Base-by-base conservation (phyloP, 2,888 invertebrate species). In the Drosophila phalerata region DNA sequence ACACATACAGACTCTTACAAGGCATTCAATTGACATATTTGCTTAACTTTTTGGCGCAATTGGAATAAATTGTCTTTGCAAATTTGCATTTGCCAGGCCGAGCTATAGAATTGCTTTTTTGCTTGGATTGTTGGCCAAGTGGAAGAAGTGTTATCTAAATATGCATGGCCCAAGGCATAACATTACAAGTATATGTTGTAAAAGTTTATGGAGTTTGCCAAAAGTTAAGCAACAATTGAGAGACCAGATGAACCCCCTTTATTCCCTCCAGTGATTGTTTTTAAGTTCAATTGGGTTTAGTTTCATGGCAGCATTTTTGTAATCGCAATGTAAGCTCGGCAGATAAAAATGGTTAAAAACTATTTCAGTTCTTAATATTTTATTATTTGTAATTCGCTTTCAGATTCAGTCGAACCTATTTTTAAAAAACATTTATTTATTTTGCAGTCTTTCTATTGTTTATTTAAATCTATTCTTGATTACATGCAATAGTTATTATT, bases 31-130 rank as follows among this genome's bases (percentile, higher is more conserved):
- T 60, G 68, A 66, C 78, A 73, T 79, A 75, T 79, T 79, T 79
- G 76, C 55, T 77, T 77, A 75, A 75, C 80, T 79, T 77, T 77
- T 76, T 76, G 79, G 74, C 74, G 69, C 80, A 79, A 77, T 88
- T 82, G 61, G 86, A 78, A 88, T 81, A 80, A 81, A 80, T 80
- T 80, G 72, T 75, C 79, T 81, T 78, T 79, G 70, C 60, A 74
- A 88, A 83, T 83, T 83, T 88, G 77, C 88, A 88, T 88, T 85
- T 62, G 55, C 43, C 43, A 56, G 11, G 62, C 47, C 38, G 52
- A 43, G 58, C 69, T 43, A 73, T 53, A 30, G 49, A 58, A 48
- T 19, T 61, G 62, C 17, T 55, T 11, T 32, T 45, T 25, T 15
- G 15, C 17, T 38, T 25, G 51, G 22, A n/a, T 2, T 32, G 28